Evolutionary conservation across 1,140 invertebrate species (phyloP).

Genomic region (Eumaeus atala): DNA sequence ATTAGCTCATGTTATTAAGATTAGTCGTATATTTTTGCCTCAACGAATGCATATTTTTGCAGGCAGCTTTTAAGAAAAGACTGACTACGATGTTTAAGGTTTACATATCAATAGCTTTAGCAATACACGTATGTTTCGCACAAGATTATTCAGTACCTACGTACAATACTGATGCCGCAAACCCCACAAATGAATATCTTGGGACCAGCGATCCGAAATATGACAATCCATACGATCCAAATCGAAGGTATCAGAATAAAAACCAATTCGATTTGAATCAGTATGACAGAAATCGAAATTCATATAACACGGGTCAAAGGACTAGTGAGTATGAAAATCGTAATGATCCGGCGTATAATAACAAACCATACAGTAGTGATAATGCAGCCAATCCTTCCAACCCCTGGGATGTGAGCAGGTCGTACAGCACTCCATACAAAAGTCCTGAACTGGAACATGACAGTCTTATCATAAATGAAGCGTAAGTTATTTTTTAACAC

Average conservation of each 20-base stretch:
- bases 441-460: conserved; percentile 58
- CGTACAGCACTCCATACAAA: conserved; percentile 44
- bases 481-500: conserved; percentile 62
- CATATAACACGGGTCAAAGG: conserved; percentile 43
- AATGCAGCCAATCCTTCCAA: conserved; percentile 37
- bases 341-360: conserved; percentile 44
- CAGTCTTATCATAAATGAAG: conserved; percentile 76
- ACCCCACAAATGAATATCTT: conserved; percentile 51
- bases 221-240: conserved; percentile 56
- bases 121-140: conserved; percentile 37
- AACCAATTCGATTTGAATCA: conserved; percentile 35
- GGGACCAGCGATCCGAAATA: conserved; percentile 46
- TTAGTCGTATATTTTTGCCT: conserved; percentile 7
- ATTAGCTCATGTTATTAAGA: background rate
- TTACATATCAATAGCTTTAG: conserved; percentile 28
- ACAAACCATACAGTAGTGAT: conserved; percentile 39
- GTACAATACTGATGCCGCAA: conserved; percentile 47
- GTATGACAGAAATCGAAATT: conserved; percentile 39
- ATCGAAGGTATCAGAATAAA: conserved; percentile 37
- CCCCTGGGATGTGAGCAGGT: conserved; percentile 43
- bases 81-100: conserved; percentile 61
- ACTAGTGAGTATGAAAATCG: conserved; percentile 44
- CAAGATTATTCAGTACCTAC: conserved; percentile 54
- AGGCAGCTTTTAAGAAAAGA: conserved; percentile 38
- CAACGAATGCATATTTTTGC: conserved; percentile 24